These are phyloP conservation scores for Haliaeetus leucogaster DNA, from an alignment of 2,113 vertebrate genomes.

Conservation along the genomic window DNA sequence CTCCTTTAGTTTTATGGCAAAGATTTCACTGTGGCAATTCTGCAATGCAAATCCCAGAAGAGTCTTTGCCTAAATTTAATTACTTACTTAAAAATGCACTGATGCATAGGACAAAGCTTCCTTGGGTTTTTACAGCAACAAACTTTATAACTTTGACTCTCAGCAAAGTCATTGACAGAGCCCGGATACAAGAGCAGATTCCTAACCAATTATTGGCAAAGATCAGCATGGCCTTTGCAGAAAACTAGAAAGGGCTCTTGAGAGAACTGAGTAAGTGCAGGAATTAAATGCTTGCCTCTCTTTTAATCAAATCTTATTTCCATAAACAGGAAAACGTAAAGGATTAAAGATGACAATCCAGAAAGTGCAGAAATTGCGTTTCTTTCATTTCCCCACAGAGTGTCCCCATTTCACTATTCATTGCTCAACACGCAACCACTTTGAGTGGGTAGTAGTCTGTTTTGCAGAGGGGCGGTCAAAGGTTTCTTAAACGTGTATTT, in stretches of 20 bases:
- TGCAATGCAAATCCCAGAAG: not conserved
- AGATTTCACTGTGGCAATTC: not conserved
- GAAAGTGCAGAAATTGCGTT: not conserved
- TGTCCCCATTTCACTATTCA: constrained; percentile 1
- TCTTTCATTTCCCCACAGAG: constrained; percentile 44
- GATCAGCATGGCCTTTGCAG: not conserved
- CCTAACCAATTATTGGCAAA: not conserved
- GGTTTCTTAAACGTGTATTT: not conserved
- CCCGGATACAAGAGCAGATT: not conserved
- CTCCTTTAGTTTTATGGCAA: not conserved
- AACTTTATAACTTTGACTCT: not conserved
- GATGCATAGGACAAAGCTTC: not conserved
- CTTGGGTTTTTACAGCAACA: not conserved
- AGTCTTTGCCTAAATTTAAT: not conserved
- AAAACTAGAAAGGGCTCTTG: not conserved
- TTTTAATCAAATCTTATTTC: not conserved
- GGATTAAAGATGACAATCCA: not conserved
- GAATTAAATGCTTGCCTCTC: not conserved
- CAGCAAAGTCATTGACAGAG: not conserved
- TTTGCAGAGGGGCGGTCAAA: not conserved
- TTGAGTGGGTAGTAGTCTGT: not conserved
- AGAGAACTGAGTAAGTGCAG: not conserved
- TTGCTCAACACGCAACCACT: not conserved
- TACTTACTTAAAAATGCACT: not conserved
- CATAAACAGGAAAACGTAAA: not conserved